Evolutionary conservation across 92 coral and sea anemone genomes (phyloP).

Genomic region (Hydrozoanthus gracilis): DNA sequence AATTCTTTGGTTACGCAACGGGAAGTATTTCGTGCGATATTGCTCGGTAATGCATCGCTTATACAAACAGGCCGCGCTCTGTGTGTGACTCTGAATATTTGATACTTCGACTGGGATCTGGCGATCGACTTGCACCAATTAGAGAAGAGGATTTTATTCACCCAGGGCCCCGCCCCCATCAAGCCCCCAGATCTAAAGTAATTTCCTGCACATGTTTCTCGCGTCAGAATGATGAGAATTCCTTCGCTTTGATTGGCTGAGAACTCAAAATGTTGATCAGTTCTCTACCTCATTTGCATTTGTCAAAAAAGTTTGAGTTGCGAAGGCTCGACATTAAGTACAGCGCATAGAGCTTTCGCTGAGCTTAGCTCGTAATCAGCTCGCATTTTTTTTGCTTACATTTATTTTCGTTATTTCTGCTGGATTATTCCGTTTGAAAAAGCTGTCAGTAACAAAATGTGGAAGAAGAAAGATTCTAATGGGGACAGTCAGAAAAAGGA

Average conservation of each 20-base stretch:
- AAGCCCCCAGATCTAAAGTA: constrained; percentile 1
- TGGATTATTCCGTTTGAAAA: neutral
- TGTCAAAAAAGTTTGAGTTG: constrained; percentile 37
- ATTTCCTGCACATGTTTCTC: constrained; percentile 18
- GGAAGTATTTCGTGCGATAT: too few relatives aligned
- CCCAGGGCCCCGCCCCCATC: constrained; percentile 31
- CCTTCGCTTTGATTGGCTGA: constrained; percentile 19
- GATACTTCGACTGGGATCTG: constrained; percentile 18
- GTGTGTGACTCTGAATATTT: constrained; percentile 24
- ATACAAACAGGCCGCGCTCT: neutral
- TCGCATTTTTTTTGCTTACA: neutral
- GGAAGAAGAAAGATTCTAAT: constrained; percentile 38
- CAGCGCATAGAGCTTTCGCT: neutral
- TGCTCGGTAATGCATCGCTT: neutral
- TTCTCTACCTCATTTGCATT: constrained; percentile 17
- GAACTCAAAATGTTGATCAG: constrained; percentile 2
- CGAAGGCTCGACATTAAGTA: neutral
- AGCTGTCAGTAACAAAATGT: neutral
- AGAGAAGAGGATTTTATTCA: neutral
- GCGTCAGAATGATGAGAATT: neutral
- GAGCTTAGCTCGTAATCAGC: neutral
- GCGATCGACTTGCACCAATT: constrained; percentile 25
- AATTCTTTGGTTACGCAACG: too few relatives aligned
- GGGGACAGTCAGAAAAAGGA: constrained; percentile 47
- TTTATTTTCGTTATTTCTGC: neutral